Conservation (phyloP, 2,797 vertebrate genomes). For the Orestias chungarensis region DNA sequence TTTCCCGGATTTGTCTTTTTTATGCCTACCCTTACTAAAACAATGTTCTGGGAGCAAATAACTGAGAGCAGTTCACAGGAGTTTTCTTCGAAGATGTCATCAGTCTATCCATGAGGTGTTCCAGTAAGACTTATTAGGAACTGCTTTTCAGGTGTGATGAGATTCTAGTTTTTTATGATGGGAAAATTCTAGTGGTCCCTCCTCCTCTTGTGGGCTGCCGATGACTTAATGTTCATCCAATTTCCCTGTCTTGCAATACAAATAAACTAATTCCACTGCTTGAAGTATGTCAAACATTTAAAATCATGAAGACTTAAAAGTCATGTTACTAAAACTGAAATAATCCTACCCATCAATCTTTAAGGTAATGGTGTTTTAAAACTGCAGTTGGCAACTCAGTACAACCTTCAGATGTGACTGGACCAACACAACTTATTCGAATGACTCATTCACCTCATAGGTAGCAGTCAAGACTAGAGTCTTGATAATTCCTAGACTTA, state of each 20-base stretch:
- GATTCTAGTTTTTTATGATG: not conserved
- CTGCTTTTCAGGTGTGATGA: not conserved
- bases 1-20: constrained; percentile 53
- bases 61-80: constrained; percentile 12
- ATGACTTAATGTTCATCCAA: not conserved
- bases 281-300: too few relatives aligned
- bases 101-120: constrained; percentile 24
- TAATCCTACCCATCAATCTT: not conserved
- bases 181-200: not conserved
- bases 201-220: not conserved
- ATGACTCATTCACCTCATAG: too few relatives aligned
- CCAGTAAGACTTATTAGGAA: not conserved
- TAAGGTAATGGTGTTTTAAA: not conserved
- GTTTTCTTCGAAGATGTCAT: constrained; percentile 36
- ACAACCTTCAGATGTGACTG: too few relatives aligned
- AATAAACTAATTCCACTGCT: not conserved
- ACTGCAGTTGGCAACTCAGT: not conserved
- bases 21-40: not conserved
- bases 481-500: too few relatives aligned
- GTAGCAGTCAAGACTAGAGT: too few relatives aligned
- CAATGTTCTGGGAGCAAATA: not conserved
- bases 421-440: too few relatives aligned
- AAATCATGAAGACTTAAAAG: not conserved
- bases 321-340: not conserved
- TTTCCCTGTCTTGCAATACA: not conserved